phyloP scores from a whole-genome alignment of 2,797 vertebrate species.

The Eulemur rubriventer region DNA sequence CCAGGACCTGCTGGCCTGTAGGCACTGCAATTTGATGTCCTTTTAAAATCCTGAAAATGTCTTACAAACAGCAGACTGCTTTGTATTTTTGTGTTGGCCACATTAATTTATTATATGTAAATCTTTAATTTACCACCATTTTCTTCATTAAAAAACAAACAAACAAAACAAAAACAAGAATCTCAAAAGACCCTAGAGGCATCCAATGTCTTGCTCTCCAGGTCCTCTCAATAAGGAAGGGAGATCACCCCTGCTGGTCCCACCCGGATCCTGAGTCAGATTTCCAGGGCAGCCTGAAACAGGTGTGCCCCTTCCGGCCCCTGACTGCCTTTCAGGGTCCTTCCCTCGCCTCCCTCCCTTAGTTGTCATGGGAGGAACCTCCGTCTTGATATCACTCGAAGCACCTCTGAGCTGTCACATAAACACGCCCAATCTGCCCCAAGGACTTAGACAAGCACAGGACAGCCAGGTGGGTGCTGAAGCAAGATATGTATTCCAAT shows the following conservation, averaged over 20 bases:
- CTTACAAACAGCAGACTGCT: background rate
- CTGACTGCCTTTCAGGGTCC: background rate
- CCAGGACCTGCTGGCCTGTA: background rate
- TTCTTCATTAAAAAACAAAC: background rate
- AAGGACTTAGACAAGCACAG: background rate
- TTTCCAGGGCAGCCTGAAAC: background rate
- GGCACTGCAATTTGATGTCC: background rate
- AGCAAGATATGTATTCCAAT: background rate
- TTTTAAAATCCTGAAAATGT: background rate
- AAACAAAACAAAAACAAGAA: background rate
- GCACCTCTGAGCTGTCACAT: background rate
- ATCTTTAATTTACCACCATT: background rate
- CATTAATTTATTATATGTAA: constrained; percentile 15
- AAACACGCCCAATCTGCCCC: background rate
- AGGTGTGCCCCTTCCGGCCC: background rate
- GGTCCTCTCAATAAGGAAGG: background rate
- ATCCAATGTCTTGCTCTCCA: background rate
- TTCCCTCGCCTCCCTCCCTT: background rate
- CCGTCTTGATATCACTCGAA: background rate
- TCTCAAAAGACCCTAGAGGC: background rate
- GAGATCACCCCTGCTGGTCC: background rate
- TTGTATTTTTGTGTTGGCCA: background rate
- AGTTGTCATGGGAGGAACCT: background rate
- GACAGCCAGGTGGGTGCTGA: background rate
- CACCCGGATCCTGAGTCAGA: background rate